Base-by-base conservation (phyloP, 2,797 vertebrate species). In the Pseudochirops cupreus region DNA sequence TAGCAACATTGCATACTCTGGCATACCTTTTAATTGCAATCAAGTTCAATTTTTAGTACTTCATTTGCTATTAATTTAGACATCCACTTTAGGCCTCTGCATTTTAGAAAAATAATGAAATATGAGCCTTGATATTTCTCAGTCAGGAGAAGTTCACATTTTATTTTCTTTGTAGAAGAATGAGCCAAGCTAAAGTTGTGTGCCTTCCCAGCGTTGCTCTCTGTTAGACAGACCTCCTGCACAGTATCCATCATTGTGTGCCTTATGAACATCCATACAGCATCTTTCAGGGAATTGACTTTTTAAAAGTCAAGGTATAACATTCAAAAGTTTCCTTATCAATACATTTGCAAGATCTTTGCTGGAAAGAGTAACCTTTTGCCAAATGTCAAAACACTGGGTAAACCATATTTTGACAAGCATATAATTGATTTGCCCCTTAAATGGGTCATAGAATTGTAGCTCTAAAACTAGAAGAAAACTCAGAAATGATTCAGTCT, bases 341-440 rank as follows among this genome's bases (percentile, higher is more conserved):
- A 95, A 58, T 58, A 56, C 92, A n/a, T 91, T 56, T 95, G 54
- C 53, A 92, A 57, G 55, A 33, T 90, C 58, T 46, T 13, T 92
- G 92, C 26, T 94, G 52, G 53, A 46, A 91, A 59, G 50, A 59
- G 91, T 62, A 82, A 39, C 59, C 52, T 92, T 92, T 28, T 57
- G 46, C 46, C 12, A 95, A 82, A 57, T 91, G 95, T 93, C 92
- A 39, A 97, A 93, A 96, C 5, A 90, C 91, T 90, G 16, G 33
- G 12, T 95, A 56, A 91, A 5, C 93, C 39, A 39, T 59, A 57
- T 54, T 96, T 91, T 95, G 92, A 93, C 54, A 95, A 33, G 90
- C 62, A 33, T 93, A 2, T 89, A 96, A 93, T 14, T 59, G 16
- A 87, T 87, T 87, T 87, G 39, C 9, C 24, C 39, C 74, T 87